A percentile compares a stretch with the other conserved stretches of the same genome.
Conservation (phyloP, 2,888 invertebrate species). For the Pseudococcus viburni region DNA sequence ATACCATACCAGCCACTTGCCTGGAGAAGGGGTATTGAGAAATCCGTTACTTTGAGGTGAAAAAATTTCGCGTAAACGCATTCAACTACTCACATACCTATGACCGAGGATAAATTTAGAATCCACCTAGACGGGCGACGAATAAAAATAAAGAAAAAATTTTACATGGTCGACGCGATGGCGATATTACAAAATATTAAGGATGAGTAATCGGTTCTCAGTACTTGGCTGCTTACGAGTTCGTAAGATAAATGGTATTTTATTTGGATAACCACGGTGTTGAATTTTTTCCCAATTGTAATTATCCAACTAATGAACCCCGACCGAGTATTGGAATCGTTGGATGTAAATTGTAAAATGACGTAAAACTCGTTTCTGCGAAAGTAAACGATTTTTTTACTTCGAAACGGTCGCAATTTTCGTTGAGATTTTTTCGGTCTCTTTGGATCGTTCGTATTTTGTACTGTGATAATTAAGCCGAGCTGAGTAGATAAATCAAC, state of each 20-base stretch:
- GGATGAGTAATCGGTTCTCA: slow-evolving; percentile 39
- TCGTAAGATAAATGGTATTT: neutral
- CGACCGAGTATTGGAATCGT: neutral
- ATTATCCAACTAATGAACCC: slow-evolving; percentile 36
- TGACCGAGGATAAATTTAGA: slow-evolving; percentile 35
- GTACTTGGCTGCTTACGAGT: neutral
- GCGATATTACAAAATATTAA: neutral
- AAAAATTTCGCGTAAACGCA: slow-evolving; percentile 30
- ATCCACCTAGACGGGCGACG: neutral
- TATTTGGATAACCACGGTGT: neutral
- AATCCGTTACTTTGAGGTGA: slow-evolving; percentile 22
- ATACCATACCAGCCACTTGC: neutral
- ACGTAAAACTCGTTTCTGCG: neutral
- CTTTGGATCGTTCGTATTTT: neutral
- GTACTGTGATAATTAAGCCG: neutral
- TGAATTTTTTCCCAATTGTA: slow-evolving; percentile 21
- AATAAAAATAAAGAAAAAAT: slow-evolving; percentile 16
- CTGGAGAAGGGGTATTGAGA: slow-evolving; percentile 9
- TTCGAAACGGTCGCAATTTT: neutral
- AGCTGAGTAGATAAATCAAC: slow-evolving; percentile 30
- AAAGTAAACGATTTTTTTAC: neutral
- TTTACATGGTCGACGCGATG: neutral
- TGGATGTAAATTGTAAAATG: neutral
- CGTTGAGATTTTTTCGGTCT: neutral
- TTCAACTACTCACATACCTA: neutral